Percentiles rank a stretch among this genome's conserved stretches.
phyloP scores from a whole-genome alignment of 1,140 invertebrate genomes.

The Sarcophaga bullata region DNA sequence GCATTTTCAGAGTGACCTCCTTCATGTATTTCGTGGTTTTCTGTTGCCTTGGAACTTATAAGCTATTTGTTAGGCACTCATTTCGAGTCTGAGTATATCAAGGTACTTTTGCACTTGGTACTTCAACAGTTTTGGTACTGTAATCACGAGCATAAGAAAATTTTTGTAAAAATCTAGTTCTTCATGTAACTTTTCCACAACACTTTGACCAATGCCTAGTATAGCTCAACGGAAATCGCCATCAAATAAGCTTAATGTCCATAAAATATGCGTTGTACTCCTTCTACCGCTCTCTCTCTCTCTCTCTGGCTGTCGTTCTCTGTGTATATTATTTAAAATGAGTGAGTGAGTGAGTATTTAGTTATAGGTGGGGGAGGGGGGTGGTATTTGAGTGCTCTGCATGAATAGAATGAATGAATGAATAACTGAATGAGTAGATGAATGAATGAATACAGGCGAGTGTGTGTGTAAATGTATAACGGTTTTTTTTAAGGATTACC shows the following conservation, averaged over 20 bases:
- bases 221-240: not conserved
- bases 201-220: not conserved
- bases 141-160: too few relatives aligned
- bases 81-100: too few relatives aligned
- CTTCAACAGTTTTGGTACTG: too few relatives aligned
- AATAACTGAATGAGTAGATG: too few relatives aligned
- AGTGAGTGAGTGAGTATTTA: not conserved
- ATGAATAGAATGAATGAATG: not conserved
- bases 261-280: conserved; percentile 7
- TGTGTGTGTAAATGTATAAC: not conserved
- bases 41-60: too few relatives aligned
- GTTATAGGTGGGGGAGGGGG: not conserved
- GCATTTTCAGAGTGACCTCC: too few relatives aligned
- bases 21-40: too few relatives aligned
- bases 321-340: not conserved
- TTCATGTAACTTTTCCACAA: not conserved
- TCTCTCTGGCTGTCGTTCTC: not conserved
- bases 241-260: conserved; percentile 21
- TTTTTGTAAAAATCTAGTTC: not conserved
- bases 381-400: not conserved
- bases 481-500: conserved; percentile 62
- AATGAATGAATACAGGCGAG: not conserved
- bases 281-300: too few relatives aligned
- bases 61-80: too few relatives aligned
- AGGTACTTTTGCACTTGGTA: too few relatives aligned